Evolutionary conservation across 1,140 invertebrate genomes (phyloP), one percentile per base, ranked within the genome.

Genomic region (Listronotus bonariensis): DNA sequence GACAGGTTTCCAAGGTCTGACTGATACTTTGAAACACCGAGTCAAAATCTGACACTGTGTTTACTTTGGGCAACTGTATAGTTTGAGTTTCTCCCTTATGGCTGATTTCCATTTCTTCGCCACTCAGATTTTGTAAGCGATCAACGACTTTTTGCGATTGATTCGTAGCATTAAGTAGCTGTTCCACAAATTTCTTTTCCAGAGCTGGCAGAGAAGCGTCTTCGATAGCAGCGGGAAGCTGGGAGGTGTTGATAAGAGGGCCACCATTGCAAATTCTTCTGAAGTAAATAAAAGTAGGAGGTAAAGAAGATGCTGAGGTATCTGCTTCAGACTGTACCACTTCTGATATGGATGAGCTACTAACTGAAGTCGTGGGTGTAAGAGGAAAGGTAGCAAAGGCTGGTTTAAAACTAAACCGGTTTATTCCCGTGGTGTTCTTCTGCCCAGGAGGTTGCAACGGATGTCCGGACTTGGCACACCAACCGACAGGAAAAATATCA

Each of bases 401-500:
- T n/a, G 75, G 71, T 55, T 74, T 74, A 46, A 79, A 75, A 58
- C 76, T 74, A 48, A 74, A 73, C 51, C 67, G 64, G 36, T 72
- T 72, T 58, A 73, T 77, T 34, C 74, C 71, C 64, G 68, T 67
- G 72, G 80, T 79, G 85, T 88, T 90, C 86, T 96, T 97, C 76
- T 96, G 90, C n/a, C 95, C 93, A 6, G 96, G 96, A 40, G 94
- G 93, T 77, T 98, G 96, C 67, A 99, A 82, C 0, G 92, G 92
- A 85, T 98, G 95, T 4, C 92, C 92, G 74, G 92, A 95, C 72
- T 88, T 88, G 32, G 89, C 88, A 84, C 96, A 98, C 96, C 96
- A 99, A 0, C 95, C 93, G n/a, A 94, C 92, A 17, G 96, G 95
- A 77, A 98, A 99, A 52, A 99, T 96, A 79, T 98, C 96, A 61